A percentile compares a stretch with the other conserved stretches of the same genome.
Conservation (phyloP, 1,140 invertebrate species). For the Saccostrea glomerata region DNA sequence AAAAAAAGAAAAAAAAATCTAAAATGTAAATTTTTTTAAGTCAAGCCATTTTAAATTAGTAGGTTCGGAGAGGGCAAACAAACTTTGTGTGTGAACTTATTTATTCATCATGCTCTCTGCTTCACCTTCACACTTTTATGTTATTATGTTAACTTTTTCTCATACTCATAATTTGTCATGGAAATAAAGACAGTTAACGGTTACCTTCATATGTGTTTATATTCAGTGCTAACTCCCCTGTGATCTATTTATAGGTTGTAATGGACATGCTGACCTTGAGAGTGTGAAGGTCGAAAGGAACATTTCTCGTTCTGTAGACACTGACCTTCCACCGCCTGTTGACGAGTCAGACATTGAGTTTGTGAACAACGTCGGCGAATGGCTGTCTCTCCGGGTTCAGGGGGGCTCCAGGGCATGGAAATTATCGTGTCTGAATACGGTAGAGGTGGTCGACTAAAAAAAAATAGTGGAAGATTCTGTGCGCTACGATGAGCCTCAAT, state of each 20-base stretch:
- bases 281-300: neutral
- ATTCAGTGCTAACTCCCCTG: too few species aligned
- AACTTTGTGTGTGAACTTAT: too few species aligned
- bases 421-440: slow-evolving; percentile 67
- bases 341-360: slow-evolving; percentile 65
- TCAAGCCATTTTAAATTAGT: too few species aligned
- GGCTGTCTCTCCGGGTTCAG: slow-evolving; percentile 73
- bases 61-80: too few species aligned
- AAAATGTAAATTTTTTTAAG: too few species aligned
- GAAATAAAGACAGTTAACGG: too few species aligned
- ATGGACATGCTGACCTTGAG: slow-evolving; percentile 34
- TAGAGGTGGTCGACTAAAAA: slow-evolving; percentile 27
- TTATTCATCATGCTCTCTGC: too few species aligned
- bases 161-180: too few species aligned
- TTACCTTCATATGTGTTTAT: too few species aligned
- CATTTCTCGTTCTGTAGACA: slow-evolving; percentile 18
- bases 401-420: slow-evolving; percentile 70
- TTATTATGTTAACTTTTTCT: too few species aligned
- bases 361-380: slow-evolving; percentile 73
- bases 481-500: neutral
- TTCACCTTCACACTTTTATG: too few species aligned
- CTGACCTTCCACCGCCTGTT: slow-evolving; percentile 42
- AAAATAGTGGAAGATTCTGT: neutral
- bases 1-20: too few species aligned
- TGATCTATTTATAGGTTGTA: slow-evolving; percentile 23